Base-by-base conservation (phyloP, 2,113 vertebrate species). In the Coptodon bakossiorum region DNA sequence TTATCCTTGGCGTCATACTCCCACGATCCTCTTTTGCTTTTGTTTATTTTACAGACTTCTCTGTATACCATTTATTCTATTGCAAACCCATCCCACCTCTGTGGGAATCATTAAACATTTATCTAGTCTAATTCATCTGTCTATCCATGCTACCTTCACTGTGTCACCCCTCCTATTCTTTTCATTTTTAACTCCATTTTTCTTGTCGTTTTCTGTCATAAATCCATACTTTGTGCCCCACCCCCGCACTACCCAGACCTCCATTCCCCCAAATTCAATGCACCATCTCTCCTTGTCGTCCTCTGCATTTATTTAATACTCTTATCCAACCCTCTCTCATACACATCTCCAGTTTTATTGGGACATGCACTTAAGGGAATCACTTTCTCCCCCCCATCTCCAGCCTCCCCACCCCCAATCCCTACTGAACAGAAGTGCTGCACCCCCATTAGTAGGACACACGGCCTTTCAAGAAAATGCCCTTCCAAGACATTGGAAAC, bases 321-420 rank as follows among this genome's bases (percentile, higher is more conserved):
- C n/a, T 59, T 54, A 29, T 56, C 57, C 66, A 11, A 36, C 61
- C 9, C 78, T 43, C 38, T 31, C 61, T 54, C 56, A 13, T 88
- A 43, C 83, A 82, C 78, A 16, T 38, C 52, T 84, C 56, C 81
- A 81, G 38, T 73, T 90, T 90, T 89, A 90, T 89, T 57, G 34
- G 80, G 78, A 82, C 82, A 52, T 73, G 90, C 90, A 87, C 89
- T 91, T 91, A 90, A 82, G 87, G 66, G 66, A 90, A 90, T 90
- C 83, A 90, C 89, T 88, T 89, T 86, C 66, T 52, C 68, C 5
- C 27, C 36, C 36, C 8, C 31, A 13, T 36, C 29, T n/a, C 12
- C 78, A 9, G 19, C 54, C 24, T 7, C 36, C 34, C 38, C 36
- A 56, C 48, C 14, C 43, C 36, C 50, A 27, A 54, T 59, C 14